phyloP scores from a whole-genome alignment of 2,113 vertebrate species.

The Pedetes capensis region DNA sequence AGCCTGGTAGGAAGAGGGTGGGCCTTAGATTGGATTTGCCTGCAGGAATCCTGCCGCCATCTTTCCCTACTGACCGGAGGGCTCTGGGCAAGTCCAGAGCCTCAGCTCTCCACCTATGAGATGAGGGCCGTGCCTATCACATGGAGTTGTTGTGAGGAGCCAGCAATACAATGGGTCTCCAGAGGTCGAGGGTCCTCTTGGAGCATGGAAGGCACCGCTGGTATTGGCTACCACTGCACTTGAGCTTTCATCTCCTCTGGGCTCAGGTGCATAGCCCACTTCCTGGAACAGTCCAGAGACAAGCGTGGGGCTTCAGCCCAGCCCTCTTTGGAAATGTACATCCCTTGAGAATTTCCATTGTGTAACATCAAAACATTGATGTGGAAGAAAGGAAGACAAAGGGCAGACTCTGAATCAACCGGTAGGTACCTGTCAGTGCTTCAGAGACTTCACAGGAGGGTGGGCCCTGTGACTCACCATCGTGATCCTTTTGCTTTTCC shows the following conservation, averaged over 20 bases:
- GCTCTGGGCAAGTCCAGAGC: background rate
- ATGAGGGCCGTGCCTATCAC: background rate
- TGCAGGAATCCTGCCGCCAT: no score
- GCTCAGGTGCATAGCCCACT: background rate
- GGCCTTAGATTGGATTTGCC: background rate
- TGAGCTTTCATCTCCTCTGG: background rate
- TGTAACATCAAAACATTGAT: constrained; percentile 49
- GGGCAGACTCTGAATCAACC: constrained; percentile 81
- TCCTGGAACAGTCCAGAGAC: background rate
- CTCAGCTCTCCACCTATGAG: background rate
- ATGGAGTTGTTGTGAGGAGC: background rate
- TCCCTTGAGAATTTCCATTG: constrained; percentile 58
- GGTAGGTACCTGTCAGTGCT: constrained; percentile 58
- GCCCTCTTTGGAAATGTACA: background rate
- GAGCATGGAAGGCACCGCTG: background rate
- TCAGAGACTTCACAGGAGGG: constrained; percentile 72
- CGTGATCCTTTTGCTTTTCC: constrained; percentile 77
- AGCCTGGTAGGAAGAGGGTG: background rate
- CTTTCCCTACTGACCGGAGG: background rate
- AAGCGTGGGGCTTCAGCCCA: background rate
- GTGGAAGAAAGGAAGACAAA: constrained; percentile 62
- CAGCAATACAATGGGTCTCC: background rate
- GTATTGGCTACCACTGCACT: background rate
- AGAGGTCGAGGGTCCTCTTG: background rate
- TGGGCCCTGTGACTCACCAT: constrained; percentile 80